Base-by-base conservation (phyloP, 2,888 invertebrate species). In the Amphiduros pacificus region DNA sequence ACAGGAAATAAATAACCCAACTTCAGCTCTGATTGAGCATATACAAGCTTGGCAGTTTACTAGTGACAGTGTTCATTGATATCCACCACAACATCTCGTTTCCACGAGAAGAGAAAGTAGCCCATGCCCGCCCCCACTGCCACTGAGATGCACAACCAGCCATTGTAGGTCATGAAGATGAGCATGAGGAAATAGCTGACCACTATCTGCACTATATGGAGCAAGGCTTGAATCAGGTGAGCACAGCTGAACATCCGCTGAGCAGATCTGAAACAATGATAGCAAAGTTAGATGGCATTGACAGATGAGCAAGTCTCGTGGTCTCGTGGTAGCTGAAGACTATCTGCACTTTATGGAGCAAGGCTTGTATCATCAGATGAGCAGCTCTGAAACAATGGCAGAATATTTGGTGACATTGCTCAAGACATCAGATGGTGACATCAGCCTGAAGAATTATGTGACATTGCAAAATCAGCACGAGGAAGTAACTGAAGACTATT, bases 111-210 rank as follows among this genome's bases (percentile, higher is more conserved):
- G 44, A 94, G 86, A 83, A 95, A 95, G 84, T 94, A 95, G 28
- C 95, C 95, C 26, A 90, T 87, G 2, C 91, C 93, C 1, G 93
- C 92, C 52, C 95, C 95, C 14, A 91, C 78, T 0, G 93, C 91
- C 0, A 94, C 92, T 0, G 93, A 92, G 56, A 91, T 81, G 80
- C 94, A 94, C 63, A 96, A 86, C 92, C 93, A 96, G n/a, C 90
- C 89, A 80, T 95, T 95, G 87, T 93, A 96, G 0, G 94, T 94
- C 95, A 96, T 96, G 82, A 95, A 94, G 73, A 94, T 91, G 81
- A 96, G 85, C 95, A 96, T 96, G 57, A 96, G 86, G 84, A 94
- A 89, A 84, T 95, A 95, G 70, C 93, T 93, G 65, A 94, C 85
- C 61, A 92, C 87, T 77, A 95, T 91, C 85, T 95, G 94, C 24